Conservation (phyloP, 2,888 invertebrate genomes). For the Lypha dubia region DNA sequence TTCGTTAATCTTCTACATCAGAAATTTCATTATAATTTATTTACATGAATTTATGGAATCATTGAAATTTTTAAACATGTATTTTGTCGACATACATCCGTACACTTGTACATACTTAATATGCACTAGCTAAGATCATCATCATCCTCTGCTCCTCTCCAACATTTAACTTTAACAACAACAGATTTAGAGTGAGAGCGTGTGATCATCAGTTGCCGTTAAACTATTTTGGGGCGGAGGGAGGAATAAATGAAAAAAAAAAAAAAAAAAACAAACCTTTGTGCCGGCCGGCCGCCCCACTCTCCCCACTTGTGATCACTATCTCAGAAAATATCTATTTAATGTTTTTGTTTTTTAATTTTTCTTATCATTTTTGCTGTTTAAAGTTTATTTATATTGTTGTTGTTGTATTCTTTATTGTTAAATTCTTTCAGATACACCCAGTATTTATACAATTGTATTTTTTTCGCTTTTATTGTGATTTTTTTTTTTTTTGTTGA, state of each 20-base stretch:
- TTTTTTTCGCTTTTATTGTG: not conserved
- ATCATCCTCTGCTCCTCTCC: constrained; percentile 11
- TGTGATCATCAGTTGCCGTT: constrained; percentile 5
- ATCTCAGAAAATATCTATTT: not conserved
- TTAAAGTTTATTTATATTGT: not conserved
- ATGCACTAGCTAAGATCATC: not conserved
- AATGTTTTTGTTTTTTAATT: not conserved
- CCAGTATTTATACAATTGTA: not conserved
- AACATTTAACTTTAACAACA: not conserved
- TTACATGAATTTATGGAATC: constrained; percentile 15
- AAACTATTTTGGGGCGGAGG: not conserved
- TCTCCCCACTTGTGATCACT: not conserved
- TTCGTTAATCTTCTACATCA: not conserved
- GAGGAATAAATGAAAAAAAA: too few relatives aligned
- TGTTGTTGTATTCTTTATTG: constrained; percentile 1
- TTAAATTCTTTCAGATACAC: constrained; percentile 17
- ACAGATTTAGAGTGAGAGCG: not conserved
- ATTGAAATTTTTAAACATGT: not conserved
- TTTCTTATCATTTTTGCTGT: constrained; percentile 8
- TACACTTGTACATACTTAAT: not conserved
- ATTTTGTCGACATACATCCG: not conserved
- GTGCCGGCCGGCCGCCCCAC: not conserved
- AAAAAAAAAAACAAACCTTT: not conserved
- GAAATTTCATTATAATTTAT: not conserved
- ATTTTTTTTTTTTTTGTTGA: not conserved